Percentiles rank a stretch among this genome's conserved stretches.
These are phyloP conservation scores for Coptodon rendalli DNA, from an alignment of 2,113 vertebrate genomes.

Conservation along the genomic window DNA sequence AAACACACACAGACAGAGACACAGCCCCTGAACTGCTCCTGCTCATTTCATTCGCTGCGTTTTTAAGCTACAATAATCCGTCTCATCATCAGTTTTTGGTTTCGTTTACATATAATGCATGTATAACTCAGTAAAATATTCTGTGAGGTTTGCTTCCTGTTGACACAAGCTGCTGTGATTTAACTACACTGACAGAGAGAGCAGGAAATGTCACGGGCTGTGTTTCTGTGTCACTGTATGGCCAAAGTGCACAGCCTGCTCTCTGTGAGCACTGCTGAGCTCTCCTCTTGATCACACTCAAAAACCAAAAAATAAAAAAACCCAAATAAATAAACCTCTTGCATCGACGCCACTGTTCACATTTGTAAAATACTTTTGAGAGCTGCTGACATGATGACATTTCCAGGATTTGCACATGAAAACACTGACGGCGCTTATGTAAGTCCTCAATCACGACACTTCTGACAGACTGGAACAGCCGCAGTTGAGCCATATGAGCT, in stretches of 20 bases:
- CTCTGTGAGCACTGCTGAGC: background rate
- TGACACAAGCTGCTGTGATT: background rate
- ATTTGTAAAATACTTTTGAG: background rate
- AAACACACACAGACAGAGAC: background rate
- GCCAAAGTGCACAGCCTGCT: background rate
- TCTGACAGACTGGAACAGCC: background rate
- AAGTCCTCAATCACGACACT: background rate
- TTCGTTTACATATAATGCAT: background rate
- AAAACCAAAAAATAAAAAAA: background rate
- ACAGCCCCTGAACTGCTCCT: background rate
- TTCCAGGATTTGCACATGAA: background rate
- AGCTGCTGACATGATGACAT: background rate
- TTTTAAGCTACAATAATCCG: background rate
- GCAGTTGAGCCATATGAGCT: background rate
- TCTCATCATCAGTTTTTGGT: background rate
- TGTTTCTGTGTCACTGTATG: background rate
- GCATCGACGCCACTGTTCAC: background rate
- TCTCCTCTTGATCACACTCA: background rate
- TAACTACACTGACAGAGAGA: background rate
- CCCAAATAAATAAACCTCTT: background rate
- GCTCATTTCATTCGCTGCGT: background rate
- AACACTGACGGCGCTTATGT: background rate
- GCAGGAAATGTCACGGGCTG: background rate
- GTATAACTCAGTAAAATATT: background rate
- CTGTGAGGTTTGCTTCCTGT: background rate